These are phyloP conservation scores for Typhlichthys subterraneus DNA, from an alignment of 2,797 vertebrate species.

Conservation along the genomic window DNA sequence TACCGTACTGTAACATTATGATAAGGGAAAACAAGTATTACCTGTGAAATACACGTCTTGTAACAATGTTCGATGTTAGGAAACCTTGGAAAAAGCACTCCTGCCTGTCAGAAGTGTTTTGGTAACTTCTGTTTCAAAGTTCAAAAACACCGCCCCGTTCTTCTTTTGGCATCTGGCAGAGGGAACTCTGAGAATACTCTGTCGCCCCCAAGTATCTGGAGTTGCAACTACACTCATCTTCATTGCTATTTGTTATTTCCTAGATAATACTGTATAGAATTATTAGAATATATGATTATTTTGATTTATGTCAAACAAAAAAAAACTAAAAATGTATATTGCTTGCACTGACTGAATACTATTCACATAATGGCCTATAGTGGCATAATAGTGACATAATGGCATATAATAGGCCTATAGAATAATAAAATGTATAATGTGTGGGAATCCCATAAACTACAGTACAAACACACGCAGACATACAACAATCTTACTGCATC, in stretches of 20 bases:
- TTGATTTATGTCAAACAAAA: too few relatives aligned
- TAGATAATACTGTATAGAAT: too few relatives aligned
- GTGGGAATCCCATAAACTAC: constrained; percentile 24
- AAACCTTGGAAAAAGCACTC: constrained; percentile 32
- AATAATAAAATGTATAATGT: constrained; percentile 14
- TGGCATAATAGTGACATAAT: too few relatives aligned
- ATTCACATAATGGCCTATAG: too few relatives aligned
- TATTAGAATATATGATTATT: too few relatives aligned
- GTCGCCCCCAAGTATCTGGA: constrained; percentile 17
- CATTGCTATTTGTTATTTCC: not conserved
- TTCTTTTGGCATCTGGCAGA: constrained; percentile 35
- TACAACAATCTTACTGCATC: too few relatives aligned
- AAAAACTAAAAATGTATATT: too few relatives aligned
- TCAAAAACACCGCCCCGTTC: constrained; percentile 73
- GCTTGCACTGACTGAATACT: too few relatives aligned
- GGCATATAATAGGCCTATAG: not conserved
- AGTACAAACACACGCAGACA: too few relatives aligned
- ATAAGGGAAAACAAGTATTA: not conserved
- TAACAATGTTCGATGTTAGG: not conserved
- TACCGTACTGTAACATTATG: not conserved
- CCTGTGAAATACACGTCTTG: constrained; percentile 3
- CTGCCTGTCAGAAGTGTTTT: constrained; percentile 32
- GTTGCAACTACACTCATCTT: constrained; percentile 35
- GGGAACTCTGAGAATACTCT: not conserved
- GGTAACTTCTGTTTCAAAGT: constrained; percentile 44